phyloP scores from a whole-genome alignment of 1,140 invertebrate species.

The Platyscapa corneri region DNA sequence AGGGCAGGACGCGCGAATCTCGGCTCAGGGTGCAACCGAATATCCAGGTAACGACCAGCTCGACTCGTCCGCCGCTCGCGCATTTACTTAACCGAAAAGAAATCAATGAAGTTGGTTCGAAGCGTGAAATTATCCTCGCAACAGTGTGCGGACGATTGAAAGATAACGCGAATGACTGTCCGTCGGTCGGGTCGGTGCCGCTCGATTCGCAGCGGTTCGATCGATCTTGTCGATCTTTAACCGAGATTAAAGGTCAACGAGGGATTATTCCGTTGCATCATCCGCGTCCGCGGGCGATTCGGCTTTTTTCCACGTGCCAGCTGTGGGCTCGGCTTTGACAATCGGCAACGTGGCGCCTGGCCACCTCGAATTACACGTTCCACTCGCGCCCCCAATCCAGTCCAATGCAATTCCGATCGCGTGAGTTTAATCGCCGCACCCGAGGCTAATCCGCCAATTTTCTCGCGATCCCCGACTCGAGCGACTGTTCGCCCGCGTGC shows the following conservation, averaged over 20 bases:
- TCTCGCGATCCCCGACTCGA: background rate
- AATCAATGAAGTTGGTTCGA: background rate
- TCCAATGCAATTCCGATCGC: constrained; percentile 55
- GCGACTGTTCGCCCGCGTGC: background rate
- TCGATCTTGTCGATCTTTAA: constrained; percentile 41
- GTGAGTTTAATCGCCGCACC: constrained; percentile 62
- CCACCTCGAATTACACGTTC: background rate
- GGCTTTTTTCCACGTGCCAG: no score
- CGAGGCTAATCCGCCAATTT: background rate
- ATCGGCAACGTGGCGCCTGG: background rate
- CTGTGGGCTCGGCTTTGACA: no score
- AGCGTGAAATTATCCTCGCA: background rate
- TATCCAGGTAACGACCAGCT: no score
- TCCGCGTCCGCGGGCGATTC: constrained; percentile 27
- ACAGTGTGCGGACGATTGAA: constrained; percentile 23
- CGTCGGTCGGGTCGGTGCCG: background rate
- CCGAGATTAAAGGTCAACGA: constrained; percentile 34
- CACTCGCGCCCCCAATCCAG: background rate
- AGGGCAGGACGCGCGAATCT: no score
- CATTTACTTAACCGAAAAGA: background rate
- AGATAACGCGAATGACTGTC: background rate
- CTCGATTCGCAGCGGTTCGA: constrained; percentile 1
- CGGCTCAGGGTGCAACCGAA: no score
- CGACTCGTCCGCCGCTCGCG: no score
- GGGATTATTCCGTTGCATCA: constrained; percentile 52